phyloP scores from a whole-genome alignment of 2,888 invertebrate species.

The Platypus cylindrus region DNA sequence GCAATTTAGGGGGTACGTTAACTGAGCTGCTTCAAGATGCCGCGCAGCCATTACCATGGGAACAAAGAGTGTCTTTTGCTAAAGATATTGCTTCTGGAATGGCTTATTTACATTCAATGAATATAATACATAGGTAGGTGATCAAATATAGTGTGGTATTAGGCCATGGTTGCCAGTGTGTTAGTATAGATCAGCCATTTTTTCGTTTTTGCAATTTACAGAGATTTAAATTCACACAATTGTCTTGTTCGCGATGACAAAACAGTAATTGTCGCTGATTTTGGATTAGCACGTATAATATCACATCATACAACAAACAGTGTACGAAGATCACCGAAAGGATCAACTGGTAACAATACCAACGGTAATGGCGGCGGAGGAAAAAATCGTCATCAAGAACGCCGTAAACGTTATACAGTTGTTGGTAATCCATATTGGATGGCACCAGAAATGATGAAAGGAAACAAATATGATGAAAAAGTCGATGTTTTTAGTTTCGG shows the following conservation, averaged over 20 bases:
- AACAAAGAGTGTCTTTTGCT: constrained; percentile 69
- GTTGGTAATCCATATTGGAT: constrained; percentile 98
- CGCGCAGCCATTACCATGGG: constrained; percentile 59
- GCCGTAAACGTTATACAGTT: constrained; percentile 85
- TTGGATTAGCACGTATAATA: constrained; percentile 80
- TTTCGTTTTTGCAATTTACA: constrained; percentile 16
- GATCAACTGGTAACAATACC: background rate
- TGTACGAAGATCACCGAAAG: constrained; percentile 29
- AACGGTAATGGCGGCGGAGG: background rate
- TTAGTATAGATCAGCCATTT: background rate
- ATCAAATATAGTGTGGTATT: background rate
- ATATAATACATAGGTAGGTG: constrained; percentile 62
- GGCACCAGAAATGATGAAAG: constrained; percentile 98
- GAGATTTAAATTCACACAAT: constrained; percentile 92
- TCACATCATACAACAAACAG: constrained; percentile 38
- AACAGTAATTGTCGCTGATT: constrained; percentile 90
- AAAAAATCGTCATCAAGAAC: constrained; percentile 37
- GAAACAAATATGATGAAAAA: constrained; percentile 89
- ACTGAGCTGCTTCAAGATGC: constrained; percentile 72
- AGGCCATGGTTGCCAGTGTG: background rate
- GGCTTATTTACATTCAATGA: constrained; percentile 88
- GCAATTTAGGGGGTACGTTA: constrained; percentile 61
- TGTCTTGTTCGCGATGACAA: constrained; percentile 70
- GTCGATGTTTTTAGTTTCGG: constrained; percentile 95
- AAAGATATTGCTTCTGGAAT: constrained; percentile 88